Evolutionary conservation across 2,888 invertebrate genomes (phyloP).

Genomic region (Morpho achilles): DNA sequence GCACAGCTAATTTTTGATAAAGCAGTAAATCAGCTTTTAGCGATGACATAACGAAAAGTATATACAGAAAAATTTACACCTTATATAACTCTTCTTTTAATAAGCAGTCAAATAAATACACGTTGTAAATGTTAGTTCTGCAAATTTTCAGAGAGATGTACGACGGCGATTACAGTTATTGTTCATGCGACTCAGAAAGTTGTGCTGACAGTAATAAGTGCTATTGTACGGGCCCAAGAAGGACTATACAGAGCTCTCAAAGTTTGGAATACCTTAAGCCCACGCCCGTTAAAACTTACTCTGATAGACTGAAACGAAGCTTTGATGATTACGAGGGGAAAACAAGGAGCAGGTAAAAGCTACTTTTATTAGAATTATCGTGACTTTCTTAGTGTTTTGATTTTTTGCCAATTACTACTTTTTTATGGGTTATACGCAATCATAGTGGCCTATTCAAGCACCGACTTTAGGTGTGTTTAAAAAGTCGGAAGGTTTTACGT

Average conservation of each 20-base stretch:
- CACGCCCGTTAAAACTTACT: constrained; percentile 64
- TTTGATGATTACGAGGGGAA: constrained; percentile 67
- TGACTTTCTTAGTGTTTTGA: too few species aligned
- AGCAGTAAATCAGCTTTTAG: neutral
- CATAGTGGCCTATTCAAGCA: too few species aligned
- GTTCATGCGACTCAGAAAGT: constrained; percentile 91
- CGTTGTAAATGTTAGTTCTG: too few species aligned
- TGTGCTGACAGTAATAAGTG: constrained; percentile 93
- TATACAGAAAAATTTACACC: too few species aligned
- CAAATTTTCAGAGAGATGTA: constrained; percentile 50
- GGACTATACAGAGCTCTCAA: constrained; percentile 57
- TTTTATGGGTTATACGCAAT: too few species aligned
- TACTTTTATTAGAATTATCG: neutral
- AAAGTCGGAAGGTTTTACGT: too few species aligned
- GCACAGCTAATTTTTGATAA: neutral
- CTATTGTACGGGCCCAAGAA: constrained; percentile 81
- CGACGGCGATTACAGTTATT: constrained; percentile 76
- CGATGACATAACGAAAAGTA: neutral
- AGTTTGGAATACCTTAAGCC: constrained; percentile 78
- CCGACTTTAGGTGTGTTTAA: too few species aligned
- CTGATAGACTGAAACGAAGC: constrained; percentile 55
- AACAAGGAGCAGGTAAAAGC: constrained; percentile 49
- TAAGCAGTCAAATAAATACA: too few species aligned
- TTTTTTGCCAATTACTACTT: too few species aligned
- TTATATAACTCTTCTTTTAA: too few species aligned